These are phyloP conservation scores for Coluber constrictor DNA, from an alignment of 2,797 vertebrate genomes.

Conservation along the genomic window DNA sequence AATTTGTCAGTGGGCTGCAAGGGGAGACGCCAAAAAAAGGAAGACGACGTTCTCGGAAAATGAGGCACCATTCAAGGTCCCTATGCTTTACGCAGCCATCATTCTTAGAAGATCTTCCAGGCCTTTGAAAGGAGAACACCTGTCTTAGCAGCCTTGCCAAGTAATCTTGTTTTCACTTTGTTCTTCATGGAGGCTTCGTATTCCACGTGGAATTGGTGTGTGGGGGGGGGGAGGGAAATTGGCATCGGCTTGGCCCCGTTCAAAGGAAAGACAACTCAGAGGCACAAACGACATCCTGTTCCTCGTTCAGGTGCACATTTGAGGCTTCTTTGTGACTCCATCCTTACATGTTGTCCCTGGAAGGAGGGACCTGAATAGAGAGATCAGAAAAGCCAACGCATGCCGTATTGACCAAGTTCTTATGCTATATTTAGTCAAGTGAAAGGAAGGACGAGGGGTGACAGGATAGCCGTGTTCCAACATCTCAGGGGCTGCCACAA, in stretches of 20 bases:
- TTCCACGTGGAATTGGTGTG: neutral
- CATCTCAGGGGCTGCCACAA: neutral
- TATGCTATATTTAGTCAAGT: neutral
- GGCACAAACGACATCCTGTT: neutral
- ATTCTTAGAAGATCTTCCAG: constrained; percentile 49
- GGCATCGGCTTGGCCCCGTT: neutral
- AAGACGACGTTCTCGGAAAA: constrained; percentile 60
- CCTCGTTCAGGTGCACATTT: neutral
- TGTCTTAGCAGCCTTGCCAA: constrained; percentile 62
- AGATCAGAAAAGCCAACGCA: neutral
- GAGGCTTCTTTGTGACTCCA: neutral
- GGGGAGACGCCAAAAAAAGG: neutral
- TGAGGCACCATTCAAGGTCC: constrained; percentile 71
- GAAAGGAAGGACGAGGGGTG: neutral
- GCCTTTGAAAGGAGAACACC: constrained; percentile 66
- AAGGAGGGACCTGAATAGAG: neutral
- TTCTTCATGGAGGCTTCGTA: fast-evolving
- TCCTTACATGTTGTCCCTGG: neutral
- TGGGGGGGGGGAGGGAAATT: neutral
- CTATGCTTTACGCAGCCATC: constrained; percentile 60
- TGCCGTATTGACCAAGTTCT: neutral
- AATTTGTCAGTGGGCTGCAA: constrained; percentile 68
- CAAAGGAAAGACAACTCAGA: neutral
- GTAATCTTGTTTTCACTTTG: constrained; percentile 46
- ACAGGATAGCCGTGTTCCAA: neutral